Evolutionary conservation across 2,888 invertebrate species (phyloP).

Genomic region (Parnassius smintheus): DNA sequence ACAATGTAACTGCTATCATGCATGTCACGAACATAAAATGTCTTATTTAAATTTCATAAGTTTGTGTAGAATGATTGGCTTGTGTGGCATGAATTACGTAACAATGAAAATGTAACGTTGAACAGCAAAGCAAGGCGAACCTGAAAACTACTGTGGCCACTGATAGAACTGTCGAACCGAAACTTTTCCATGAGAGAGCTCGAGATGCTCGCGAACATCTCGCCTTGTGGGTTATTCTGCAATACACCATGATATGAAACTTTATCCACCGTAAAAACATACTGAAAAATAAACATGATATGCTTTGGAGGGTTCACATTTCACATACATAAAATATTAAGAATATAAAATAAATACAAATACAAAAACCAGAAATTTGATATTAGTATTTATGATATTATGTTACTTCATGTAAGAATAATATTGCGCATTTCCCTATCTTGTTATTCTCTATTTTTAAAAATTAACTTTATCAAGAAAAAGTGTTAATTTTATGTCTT

Average conservation of each 20-base stretch:
- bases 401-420: too few species aligned
- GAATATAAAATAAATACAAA: background rate
- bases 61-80: constrained; percentile 21
- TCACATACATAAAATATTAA: constrained; percentile 32
- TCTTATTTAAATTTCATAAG: constrained; percentile 11
- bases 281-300: constrained; percentile 56
- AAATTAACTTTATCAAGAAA: too few species aligned
- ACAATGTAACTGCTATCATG: constrained; percentile 11
- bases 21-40: constrained; percentile 10
- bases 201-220: constrained; percentile 91
- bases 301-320: constrained; percentile 38
- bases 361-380: background rate
- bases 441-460: too few species aligned
- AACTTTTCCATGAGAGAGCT: constrained; percentile 91
- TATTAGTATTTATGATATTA: too few species aligned
- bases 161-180: constrained; percentile 88
- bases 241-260: constrained; percentile 61
- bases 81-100: constrained; percentile 30
- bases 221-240: constrained; percentile 88
- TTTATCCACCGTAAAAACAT: constrained; percentile 39
- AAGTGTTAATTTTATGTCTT: too few species aligned
- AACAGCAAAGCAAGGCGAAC: constrained; percentile 78
- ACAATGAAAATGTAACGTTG: constrained; percentile 52
- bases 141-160: constrained; percentile 88
- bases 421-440: too few species aligned